Evolutionary conservation across 2,113 vertebrate genomes (phyloP).

Genomic region (Mustelus asterias): DNA sequence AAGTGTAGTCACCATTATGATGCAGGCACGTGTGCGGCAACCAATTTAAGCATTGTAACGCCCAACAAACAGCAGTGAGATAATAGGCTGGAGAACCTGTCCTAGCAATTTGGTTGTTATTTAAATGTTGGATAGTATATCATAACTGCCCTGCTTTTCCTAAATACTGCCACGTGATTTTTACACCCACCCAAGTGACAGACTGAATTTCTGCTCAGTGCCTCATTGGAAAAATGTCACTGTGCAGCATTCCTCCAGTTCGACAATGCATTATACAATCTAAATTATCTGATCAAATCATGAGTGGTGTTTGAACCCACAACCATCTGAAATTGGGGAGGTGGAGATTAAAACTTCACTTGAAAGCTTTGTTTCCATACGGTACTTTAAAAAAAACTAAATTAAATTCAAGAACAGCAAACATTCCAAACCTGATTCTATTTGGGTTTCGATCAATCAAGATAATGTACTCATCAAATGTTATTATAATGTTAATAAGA

Average conservation of each 20-base stretch:
- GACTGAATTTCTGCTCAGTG: not conserved
- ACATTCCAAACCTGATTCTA: not conserved
- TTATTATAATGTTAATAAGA: slow-evolving; percentile 37
- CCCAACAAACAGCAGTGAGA: not conserved
- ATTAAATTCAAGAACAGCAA: not conserved
- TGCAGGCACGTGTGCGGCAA: not conserved
- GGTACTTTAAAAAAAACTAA: not conserved
- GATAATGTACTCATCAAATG: not conserved
- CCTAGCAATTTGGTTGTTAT: not conserved
- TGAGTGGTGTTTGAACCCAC: not conserved
- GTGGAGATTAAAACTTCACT: not conserved
- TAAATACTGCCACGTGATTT: not conserved
- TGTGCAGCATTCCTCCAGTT: not conserved
- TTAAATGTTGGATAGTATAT: not conserved
- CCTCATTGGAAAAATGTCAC: not conserved
- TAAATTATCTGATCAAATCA: not conserved
- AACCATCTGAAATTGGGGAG: not conserved
- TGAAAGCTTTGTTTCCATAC: not conserved
- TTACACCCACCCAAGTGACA: not conserved
- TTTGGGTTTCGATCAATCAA: not conserved
- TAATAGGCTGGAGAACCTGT: not conserved
- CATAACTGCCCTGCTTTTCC: not conserved
- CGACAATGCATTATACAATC: too few relatives aligned
- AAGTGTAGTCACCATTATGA: not conserved
- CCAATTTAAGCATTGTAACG: not conserved